phyloP scores from a whole-genome alignment of 2,888 invertebrate species.

The Metellina segmentata region DNA sequence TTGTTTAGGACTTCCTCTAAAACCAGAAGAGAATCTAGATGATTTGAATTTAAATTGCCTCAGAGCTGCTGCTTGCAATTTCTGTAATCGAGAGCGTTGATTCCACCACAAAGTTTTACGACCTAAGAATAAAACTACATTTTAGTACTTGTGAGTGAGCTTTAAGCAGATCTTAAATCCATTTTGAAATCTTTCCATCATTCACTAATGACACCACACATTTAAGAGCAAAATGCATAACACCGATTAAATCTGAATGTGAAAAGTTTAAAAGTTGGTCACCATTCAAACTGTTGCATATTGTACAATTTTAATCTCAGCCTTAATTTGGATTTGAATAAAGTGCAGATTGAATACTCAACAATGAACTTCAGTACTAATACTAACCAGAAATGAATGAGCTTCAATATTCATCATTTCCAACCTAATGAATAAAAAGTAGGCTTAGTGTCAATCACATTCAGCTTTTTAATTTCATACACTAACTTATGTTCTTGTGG shows the following conservation, averaged over 20 bases:
- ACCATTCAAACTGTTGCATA: slow-evolving; percentile 76
- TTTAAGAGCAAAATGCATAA: slow-evolving; percentile 57
- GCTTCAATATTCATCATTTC: slow-evolving; percentile 72
- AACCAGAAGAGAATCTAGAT: slow-evolving; percentile 29
- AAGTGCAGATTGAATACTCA: slow-evolving; percentile 8
- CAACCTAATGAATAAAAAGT: slow-evolving; percentile 76
- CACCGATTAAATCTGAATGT: neutral
- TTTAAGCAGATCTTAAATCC: neutral
- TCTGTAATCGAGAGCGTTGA: slow-evolving; percentile 54
- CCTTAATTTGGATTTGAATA: slow-evolving; percentile 8
- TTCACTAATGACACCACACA: slow-evolving; percentile 76
- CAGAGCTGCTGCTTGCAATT: slow-evolving; percentile 41
- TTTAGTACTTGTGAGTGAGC: neutral
- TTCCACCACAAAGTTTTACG: slow-evolving; percentile 73
- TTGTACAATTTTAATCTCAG: slow-evolving; percentile 26
- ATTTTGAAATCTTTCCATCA: slow-evolving; percentile 35
- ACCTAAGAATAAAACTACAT: slow-evolving; percentile 27
- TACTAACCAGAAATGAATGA: slow-evolving; percentile 69
- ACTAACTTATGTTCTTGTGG: slow-evolving; percentile 63
- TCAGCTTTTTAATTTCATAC: slow-evolving; percentile 56
- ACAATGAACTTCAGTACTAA: slow-evolving; percentile 38
- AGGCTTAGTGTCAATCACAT: slow-evolving; percentile 56
- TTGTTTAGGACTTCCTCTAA: slow-evolving; percentile 65
- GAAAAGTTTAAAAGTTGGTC: slow-evolving; percentile 13
- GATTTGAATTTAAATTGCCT: slow-evolving; percentile 51